A percentile compares a stretch with the other conserved stretches of the same genome.
Conservation (phyloP, 2,888 invertebrate genomes). For the Coelopa pilipes region DNA sequence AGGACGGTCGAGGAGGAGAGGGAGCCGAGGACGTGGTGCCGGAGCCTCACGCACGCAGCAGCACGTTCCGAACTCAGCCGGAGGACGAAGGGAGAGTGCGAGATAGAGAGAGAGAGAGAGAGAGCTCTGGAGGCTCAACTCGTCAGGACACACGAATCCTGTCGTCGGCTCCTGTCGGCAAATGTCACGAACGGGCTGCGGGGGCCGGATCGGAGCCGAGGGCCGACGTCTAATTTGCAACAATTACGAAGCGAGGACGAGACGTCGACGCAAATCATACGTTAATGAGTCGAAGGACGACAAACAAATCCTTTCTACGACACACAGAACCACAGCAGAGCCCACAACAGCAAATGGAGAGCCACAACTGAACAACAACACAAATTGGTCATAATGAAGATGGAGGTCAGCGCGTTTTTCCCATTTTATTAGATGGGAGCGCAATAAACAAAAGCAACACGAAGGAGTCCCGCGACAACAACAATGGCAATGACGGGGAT, state of each 20-base stretch:
- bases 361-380: not conserved
- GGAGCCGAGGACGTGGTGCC: no score
- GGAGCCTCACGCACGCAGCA: no score
- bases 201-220: not conserved
- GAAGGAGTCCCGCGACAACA: no score
- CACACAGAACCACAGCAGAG: no score
- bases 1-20: no score
- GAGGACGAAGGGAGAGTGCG: no score
- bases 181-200: not conserved
- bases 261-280: constrained; percentile 20
- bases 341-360: constrained; percentile 21
- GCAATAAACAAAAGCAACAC: not conserved
- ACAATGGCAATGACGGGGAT: no score
- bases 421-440: not conserved
- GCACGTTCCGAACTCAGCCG: no score
- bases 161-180: constrained; percentile 12
- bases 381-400: constrained; percentile 1
- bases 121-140: not conserved
- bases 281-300: constrained; percentile 14
- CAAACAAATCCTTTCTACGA: no score
- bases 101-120: not conserved
- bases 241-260: constrained; percentile 50
- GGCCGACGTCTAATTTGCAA: constrained; percentile 55
- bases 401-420: not conserved
- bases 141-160: constrained; percentile 35